A percentile compares a stretch with the other conserved stretches of the same genome.
Evolutionary conservation across 2,888 invertebrate species (phyloP).

Genomic region (Drosophila paranaensis): DNA sequence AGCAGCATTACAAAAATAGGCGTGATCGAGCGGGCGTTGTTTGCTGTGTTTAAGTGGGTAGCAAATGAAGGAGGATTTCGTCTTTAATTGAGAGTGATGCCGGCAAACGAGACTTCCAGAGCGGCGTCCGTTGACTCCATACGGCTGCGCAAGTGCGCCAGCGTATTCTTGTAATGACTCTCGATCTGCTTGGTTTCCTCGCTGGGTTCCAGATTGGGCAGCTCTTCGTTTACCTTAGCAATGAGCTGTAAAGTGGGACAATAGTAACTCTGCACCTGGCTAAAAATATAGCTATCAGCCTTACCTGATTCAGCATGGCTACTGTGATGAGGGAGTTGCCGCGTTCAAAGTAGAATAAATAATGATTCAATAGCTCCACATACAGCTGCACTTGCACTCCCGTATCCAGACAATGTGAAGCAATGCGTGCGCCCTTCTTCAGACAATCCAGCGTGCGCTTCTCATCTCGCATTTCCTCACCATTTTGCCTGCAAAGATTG

Average conservation of each 20-base stretch:
- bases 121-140: constrained; percentile 84
- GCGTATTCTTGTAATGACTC: constrained; percentile 96
- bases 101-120: constrained; percentile 84
- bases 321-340: constrained; percentile 89
- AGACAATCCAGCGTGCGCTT: constrained; percentile 96
- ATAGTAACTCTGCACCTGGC: no score
- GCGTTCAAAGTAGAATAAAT: constrained; percentile 96
- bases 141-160: constrained; percentile 91
- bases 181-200: constrained; percentile 99
- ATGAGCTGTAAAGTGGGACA: constrained; percentile 89
- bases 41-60: constrained; percentile 20
- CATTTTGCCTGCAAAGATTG: constrained; percentile 80
- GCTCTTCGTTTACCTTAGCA: constrained; percentile 95
- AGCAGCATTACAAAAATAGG: constrained; percentile 57
- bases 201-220: constrained; percentile 96
- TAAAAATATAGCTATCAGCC: not conserved
- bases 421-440: constrained; percentile 97
- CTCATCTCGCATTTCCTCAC: constrained; percentile 92
- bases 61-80: constrained; percentile 18
- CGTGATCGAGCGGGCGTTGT: constrained; percentile 41
- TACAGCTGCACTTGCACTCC: constrained; percentile 98
- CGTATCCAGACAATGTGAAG: constrained; percentile 98
- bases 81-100: constrained; percentile 84
- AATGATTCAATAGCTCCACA: constrained; percentile 96
- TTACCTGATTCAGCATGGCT: constrained; percentile 86